Evolutionary conservation across 2,888 invertebrate genomes (phyloP).

Genomic region (Athetis lepigone): DNA sequence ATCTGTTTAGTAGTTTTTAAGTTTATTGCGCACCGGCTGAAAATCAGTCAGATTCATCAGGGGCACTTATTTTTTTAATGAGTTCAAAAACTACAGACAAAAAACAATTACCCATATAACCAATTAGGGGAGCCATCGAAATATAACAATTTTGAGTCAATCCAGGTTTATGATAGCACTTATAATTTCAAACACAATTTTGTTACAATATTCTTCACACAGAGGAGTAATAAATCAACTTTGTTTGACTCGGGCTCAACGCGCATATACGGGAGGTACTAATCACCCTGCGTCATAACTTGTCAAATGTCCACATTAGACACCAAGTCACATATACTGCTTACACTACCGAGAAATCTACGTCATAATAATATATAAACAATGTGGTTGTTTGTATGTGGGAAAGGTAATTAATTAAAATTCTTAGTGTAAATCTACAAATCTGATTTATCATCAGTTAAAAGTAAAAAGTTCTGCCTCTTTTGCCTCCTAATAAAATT

Average conservation of each 20-base stretch:
- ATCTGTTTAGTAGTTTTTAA: no score
- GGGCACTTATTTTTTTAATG: no score
- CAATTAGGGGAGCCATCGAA: no score
- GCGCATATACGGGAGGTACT: constrained; percentile 49
- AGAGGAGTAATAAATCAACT: constrained; percentile 37
- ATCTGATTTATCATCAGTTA: no score
- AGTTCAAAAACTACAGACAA: no score
- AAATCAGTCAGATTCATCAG: no score
- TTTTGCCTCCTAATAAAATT: no score
- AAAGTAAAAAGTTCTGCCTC: no score
- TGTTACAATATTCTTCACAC: constrained; percentile 21
- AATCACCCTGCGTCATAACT: constrained; percentile 53
- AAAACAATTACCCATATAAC: no score
- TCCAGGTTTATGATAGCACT: neutral
- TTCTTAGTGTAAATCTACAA: no score
- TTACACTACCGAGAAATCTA: constrained; percentile 32
- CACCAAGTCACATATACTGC: constrained; percentile 43
- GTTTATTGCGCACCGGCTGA: no score
- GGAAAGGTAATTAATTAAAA: neutral
- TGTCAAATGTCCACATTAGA: constrained; percentile 41
- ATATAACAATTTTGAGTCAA: no score
- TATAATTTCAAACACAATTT: constrained; percentile 3
- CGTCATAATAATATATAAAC: constrained; percentile 19
- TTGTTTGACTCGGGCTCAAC: constrained; percentile 26
- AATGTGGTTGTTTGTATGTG: neutral